Evolutionary conservation across 2,113 vertebrate species (phyloP), one percentile per base, ranked within the genome.

Genomic region (Syngnathus typhle): DNA sequence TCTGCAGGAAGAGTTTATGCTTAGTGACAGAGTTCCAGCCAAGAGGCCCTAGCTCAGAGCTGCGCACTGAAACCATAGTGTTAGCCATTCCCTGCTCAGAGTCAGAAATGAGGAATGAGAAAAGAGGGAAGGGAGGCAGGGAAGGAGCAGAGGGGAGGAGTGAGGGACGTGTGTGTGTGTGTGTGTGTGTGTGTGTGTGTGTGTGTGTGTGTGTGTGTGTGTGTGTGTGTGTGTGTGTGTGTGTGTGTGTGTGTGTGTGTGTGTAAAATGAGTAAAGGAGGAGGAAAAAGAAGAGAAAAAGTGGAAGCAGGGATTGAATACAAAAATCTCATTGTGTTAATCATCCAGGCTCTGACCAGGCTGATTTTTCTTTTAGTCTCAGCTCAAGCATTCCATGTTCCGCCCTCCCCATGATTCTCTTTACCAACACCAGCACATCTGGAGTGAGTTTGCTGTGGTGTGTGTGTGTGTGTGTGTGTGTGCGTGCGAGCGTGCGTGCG

Each of bases 1-100:
- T 89, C 89, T 91, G 90, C 7, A 91, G 65, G 63, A 91, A 89
- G 68, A 89, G 77, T 49, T 86, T 82, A 47, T 65, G 85, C 79
- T 90, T 90, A 88, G 87, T 72, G 71, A 90, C 83, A 5, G 79
- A 65, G 19, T 87, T 75, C 90, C 90, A 90, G 70, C 81, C 47
- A 0, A 89, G 76, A 56, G 86, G 70, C 44, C 85, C 74, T 64
- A 89, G 78, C 76, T 88, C 84, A 0, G 87, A 79, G 73, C 71
- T 80, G 71, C 58, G 79, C 73, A 89, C 64, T 1, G 85, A 89
- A 61, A 91, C 85, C 85, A 90, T 82, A 71, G 88, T 82, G 77
- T 89, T 80, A 55, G 89, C 89, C 87, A 89, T 91, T 82, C 76
- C 77, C 70, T 10, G 43, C 64, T 68, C 68, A 2, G 60, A 76